Conservation (phyloP, 1,140 invertebrate species). For the Drosophila busckii region DNA sequence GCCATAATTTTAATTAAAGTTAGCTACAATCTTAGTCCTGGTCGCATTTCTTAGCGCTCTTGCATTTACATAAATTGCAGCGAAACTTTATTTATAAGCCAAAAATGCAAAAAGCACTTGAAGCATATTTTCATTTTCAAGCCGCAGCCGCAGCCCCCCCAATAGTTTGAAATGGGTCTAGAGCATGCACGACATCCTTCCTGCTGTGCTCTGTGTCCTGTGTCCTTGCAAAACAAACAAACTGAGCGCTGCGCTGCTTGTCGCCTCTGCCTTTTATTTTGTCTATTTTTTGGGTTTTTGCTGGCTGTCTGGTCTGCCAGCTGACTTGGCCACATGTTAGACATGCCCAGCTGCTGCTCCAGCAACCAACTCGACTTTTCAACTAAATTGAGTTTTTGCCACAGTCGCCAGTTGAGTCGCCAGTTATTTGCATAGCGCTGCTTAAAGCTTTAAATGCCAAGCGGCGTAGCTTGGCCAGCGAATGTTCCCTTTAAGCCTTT, state of each 20-base stretch:
- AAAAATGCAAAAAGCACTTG: too few species aligned
- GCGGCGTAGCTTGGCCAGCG: too few species aligned
- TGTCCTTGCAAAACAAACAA: conserved; percentile 48
- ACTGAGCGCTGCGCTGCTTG: conserved; percentile 37
- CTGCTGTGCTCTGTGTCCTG: conserved; percentile 8
- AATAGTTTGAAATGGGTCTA: conserved; percentile 47
- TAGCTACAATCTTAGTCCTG: too few species aligned
- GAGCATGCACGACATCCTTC: conserved; percentile 56
- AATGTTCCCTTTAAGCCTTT: too few species aligned
- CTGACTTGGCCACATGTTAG: conserved; percentile 49
- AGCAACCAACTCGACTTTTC: conserved; percentile 25
- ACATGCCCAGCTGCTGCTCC: conserved; percentile 31
- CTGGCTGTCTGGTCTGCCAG: conserved; percentile 7
- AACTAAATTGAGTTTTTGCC: conserved; percentile 59
- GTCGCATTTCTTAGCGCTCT: too few species aligned
- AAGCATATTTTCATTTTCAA: conserved; percentile 13
- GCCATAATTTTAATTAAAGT: too few species aligned
- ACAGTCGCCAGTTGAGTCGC: conserved; percentile 40
- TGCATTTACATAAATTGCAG: too few species aligned
- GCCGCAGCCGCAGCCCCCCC: conserved; percentile 21
- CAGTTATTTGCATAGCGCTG: conserved; percentile 65
- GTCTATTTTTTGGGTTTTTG: background rate
- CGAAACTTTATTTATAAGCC: too few species aligned
- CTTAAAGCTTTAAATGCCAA: conserved; percentile 34
- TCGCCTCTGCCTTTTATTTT: conserved; percentile 35